A percentile compares a stretch with the other conserved stretches of the same genome.
Conservation (phyloP, 1,140 invertebrate species). For the Papilio machaon region DNA sequence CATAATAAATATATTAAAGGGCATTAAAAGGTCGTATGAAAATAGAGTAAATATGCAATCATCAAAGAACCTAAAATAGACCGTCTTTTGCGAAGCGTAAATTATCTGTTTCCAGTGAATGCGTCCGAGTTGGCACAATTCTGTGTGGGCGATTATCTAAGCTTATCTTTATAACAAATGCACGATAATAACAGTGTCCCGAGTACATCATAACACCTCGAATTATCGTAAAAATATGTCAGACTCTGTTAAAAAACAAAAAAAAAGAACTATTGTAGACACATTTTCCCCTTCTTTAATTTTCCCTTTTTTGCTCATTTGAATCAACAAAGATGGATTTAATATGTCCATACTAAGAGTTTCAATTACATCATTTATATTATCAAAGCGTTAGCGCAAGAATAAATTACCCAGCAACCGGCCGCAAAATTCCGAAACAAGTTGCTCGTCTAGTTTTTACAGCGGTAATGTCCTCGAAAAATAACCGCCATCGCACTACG, state of each 20-base stretch:
- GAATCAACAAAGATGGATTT: background rate
- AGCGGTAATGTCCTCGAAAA: conserved; percentile 68
- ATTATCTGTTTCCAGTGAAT: conserved; percentile 31
- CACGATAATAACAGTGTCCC: background rate
- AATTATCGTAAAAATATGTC: background rate
- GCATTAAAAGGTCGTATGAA: conserved; percentile 27
- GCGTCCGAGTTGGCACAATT: conserved; percentile 27
- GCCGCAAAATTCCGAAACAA: conserved; percentile 52
- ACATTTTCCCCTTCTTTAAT: background rate
- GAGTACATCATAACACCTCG: conserved; percentile 4
- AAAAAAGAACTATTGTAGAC: background rate
- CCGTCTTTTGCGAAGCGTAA: conserved; percentile 33
- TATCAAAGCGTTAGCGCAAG: conserved; percentile 19
- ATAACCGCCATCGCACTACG: conserved; percentile 65
- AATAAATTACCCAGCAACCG: conserved; percentile 44
- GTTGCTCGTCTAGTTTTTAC: conserved; percentile 63
- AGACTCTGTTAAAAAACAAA: background rate
- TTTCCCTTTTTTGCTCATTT: background rate
- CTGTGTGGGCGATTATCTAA: conserved; percentile 33
- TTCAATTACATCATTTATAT: background rate
- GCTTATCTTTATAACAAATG: conserved; percentile 20
- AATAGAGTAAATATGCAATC: conserved; percentile 31
- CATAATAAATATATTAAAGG: conserved; percentile 10
- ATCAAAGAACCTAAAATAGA: conserved; percentile 36
- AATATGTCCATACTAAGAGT: background rate